Evolutionary conservation across 2,888 invertebrate genomes (phyloP).

Genomic region (Seira musarum): DNA sequence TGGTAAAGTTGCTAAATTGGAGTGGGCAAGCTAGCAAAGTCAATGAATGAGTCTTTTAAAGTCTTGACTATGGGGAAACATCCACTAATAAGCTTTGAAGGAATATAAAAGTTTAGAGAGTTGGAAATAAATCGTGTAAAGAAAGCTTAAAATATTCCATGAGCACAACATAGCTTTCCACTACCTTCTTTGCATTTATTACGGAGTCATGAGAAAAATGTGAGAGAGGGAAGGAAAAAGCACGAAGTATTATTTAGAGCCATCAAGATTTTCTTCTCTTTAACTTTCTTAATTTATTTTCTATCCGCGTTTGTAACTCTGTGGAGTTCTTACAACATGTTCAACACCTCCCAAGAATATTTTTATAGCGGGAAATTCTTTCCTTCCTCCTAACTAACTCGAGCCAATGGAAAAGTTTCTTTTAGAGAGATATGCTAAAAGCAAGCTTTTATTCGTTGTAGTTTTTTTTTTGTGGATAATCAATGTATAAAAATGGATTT

Average conservation of each 20-base stretch:
- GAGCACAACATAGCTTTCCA: neutral
- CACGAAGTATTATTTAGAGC: neutral
- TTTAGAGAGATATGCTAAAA: neutral
- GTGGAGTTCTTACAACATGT: too few relatives aligned
- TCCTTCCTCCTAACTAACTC: neutral
- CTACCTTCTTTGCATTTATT: neutral
- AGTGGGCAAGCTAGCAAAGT: neutral
- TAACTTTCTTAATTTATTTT: constrained; percentile 8
- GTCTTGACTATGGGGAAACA: neutral
- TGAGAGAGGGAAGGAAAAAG: too few relatives aligned
- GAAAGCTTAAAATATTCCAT: constrained; percentile 12
- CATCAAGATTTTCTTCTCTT: constrained; percentile 8
- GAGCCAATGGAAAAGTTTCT: neutral
- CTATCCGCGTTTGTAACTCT: neutral
- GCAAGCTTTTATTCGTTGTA: neutral
- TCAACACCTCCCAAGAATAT: too few relatives aligned
- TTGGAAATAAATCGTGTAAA: constrained; percentile 2
- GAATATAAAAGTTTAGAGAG: neutral
- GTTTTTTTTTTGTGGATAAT: neutral
- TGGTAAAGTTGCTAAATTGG: too few relatives aligned
- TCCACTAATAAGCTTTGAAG: too few relatives aligned
- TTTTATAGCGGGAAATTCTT: constrained; percentile 18
- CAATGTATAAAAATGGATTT: constrained; percentile 1
- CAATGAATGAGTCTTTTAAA: neutral
- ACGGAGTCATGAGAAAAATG: neutral